These are phyloP conservation scores for Cephus sareptanus DNA, from an alignment of 2,888 invertebrate species.

Conservation along the genomic window DNA sequence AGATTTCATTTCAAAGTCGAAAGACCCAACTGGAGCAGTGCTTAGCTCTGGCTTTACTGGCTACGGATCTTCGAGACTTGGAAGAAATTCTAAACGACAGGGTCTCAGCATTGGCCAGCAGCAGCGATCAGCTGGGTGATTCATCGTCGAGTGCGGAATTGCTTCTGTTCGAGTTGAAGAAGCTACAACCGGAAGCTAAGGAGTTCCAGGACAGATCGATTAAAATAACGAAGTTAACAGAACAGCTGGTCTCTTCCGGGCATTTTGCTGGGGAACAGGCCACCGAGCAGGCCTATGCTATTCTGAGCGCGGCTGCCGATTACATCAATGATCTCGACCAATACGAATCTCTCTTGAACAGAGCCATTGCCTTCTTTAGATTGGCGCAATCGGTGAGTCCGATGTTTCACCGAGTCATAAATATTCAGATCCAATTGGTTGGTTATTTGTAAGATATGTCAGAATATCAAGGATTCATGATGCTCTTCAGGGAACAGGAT, in stretches of 20 bases:
- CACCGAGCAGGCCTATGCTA: constrained; percentile 74
- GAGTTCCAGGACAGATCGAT: constrained; percentile 80
- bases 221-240: constrained; percentile 82
- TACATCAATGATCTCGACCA: constrained; percentile 79
- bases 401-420: not conserved
- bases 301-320: constrained; percentile 75
- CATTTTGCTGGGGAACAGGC: constrained; percentile 79
- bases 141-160: constrained; percentile 76
- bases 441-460: not conserved
- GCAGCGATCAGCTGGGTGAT: constrained; percentile 77
- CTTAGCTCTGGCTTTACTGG: constrained; percentile 78
- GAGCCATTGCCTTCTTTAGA: constrained; percentile 79
- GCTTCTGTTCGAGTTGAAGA: constrained; percentile 76
- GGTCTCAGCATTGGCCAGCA: constrained; percentile 68
- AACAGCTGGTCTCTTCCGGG: constrained; percentile 77
- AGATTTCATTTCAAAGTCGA: constrained; percentile 75
- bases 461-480: not conserved
- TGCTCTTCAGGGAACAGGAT: not conserved
- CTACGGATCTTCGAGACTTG: constrained; percentile 76
- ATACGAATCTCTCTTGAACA: constrained; percentile 74
- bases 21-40: constrained; percentile 84
- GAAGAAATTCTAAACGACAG: constrained; percentile 72
- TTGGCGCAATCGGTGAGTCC: constrained; percentile 74
- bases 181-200: constrained; percentile 77
- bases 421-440: not conserved